These are phyloP conservation scores for Sinocyclocheilus anshuiensis DNA, from an alignment of 2,113 vertebrate species.

Conservation along the genomic window DNA sequence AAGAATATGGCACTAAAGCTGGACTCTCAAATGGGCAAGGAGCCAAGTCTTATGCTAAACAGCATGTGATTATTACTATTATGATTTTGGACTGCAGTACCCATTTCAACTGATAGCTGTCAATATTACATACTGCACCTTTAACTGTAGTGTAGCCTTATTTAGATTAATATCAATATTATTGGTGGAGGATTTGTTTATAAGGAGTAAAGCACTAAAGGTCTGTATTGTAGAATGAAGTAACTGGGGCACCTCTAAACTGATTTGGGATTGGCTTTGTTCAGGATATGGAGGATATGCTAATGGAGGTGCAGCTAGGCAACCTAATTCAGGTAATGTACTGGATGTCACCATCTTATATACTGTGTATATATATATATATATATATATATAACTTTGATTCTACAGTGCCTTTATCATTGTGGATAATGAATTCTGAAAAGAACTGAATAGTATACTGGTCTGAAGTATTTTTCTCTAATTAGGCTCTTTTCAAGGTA, in stretches of 20 bases:
- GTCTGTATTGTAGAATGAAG: neutral
- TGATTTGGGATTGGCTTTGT: neutral
- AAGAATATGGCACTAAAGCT: neutral
- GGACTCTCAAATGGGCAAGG: neutral
- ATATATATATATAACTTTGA: too few species aligned
- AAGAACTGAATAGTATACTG: neutral
- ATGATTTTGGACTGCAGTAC: too few species aligned
- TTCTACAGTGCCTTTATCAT: neutral
- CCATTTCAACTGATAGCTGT: too few species aligned
- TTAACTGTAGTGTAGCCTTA: too few species aligned
- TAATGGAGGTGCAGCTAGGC: conserved; percentile 18
- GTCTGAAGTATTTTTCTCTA: neutral
- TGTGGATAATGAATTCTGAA: neutral
- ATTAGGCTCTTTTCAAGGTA: too few species aligned
- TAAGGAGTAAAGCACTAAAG: neutral
- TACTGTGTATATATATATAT: too few species aligned
- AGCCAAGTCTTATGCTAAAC: neutral
- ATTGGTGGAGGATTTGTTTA: neutral
- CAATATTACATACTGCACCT: too few species aligned
- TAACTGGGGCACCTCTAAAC: neutral
- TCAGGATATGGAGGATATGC: conserved; percentile 46
- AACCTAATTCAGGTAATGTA: conserved; percentile 27
- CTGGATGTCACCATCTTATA: neutral
- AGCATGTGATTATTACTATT: neutral
- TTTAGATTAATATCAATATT: neutral